Evolutionary conservation across 2,113 vertebrate species (phyloP).

Genomic region (Austrofundulus limnaeus): DNA sequence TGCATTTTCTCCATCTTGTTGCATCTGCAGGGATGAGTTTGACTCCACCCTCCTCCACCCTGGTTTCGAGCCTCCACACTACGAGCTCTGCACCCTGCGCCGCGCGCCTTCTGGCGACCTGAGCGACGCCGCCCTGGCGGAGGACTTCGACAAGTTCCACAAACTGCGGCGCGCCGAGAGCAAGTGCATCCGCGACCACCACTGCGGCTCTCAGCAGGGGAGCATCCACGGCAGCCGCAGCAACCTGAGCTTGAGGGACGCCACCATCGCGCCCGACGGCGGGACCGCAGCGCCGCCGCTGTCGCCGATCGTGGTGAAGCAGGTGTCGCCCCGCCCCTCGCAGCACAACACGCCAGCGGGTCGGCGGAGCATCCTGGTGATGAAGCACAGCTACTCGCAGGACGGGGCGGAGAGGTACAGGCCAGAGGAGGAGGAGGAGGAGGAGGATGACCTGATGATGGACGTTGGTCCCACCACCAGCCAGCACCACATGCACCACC

Average conservation of each 20-base stretch:
- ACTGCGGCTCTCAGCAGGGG: conserved; percentile 93
- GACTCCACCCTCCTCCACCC: conserved; percentile 94
- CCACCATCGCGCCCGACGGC: conserved; percentile 81
- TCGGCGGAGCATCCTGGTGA: conserved; percentile 90
- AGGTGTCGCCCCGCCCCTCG: conserved; percentile 58
- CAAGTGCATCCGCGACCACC: conserved; percentile 95
- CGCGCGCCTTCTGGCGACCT: conserved; percentile 84
- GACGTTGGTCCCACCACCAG: conserved; percentile 89
- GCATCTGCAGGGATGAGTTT: conserved; percentile 84
- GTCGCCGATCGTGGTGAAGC: conserved; percentile 56
- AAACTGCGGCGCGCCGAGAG: conserved; percentile 91
- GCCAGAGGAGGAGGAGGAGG: conserved; percentile 83
- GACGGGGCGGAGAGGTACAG: conserved; percentile 89
- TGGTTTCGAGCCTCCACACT: conserved; percentile 94
- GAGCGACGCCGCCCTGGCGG: conserved; percentile 84
- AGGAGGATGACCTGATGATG: conserved; percentile 75
- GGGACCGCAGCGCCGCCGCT: conserved; percentile 70
- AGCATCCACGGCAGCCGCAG: conserved; percentile 88
- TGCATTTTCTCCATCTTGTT: background rate
- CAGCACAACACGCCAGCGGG: conserved; percentile 74
- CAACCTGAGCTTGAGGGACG: conserved; percentile 93
- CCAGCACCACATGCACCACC: conserved; percentile 67
- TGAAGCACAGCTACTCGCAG: conserved; percentile 96
- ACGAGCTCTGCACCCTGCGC: conserved; percentile 93
- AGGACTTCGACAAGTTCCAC: conserved; percentile 92